Evolutionary conservation across 2,888 invertebrate genomes (phyloP), one percentile per base, ranked within the genome.

Genomic region (Drosophila ustulata): DNA sequence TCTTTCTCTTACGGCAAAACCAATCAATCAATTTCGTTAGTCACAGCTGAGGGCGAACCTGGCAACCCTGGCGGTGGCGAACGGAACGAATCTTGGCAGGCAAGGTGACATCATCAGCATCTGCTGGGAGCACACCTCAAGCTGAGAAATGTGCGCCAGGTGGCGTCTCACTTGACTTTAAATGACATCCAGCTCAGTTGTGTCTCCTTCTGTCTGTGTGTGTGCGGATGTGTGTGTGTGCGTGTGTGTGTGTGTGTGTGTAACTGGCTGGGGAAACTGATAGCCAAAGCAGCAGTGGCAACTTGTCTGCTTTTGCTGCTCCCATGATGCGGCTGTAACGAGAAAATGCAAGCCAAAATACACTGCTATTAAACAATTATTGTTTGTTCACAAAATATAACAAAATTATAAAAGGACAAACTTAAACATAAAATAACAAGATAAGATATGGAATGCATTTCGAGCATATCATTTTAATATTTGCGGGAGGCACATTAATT

Each of bases 141-240:
- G 18, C 65, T 69, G 66, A 46, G 59, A 58, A 57, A 51, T 53
- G 71, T 47, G 41, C 61, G 55, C 66, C 78, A 79, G 77, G 77
- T 85, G 66, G 66, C 59, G 58, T 65, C 77, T 64, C 75, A 78
- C 81, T 82, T 85, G 82, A 78, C 85, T 82, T 82, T 82, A 82
- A 82, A 82, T 85, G 72, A 67, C 82, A 79, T 66, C 82, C 52
- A 71, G 63, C 58, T 62, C 61, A n/a, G 7, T 67, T 4, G 9
- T 41, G 13, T 41, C 53, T 43, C n/a, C 8, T 6, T 47, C 5
- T 43, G 34, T 41, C n/a, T 39, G 30, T 37, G 25, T 43, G 5
- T 34, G 45, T 28, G 45, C 43, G 25, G 41, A 18, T 57, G 45
- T 57, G 37, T 51, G 43, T 23, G 46, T 30, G 39, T 32, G 32